A percentile compares a stretch with the other conserved stretches of the same genome.
Conservation (phyloP, 1,140 invertebrate genomes). For the Temnothorax curvispinosus region DNA sequence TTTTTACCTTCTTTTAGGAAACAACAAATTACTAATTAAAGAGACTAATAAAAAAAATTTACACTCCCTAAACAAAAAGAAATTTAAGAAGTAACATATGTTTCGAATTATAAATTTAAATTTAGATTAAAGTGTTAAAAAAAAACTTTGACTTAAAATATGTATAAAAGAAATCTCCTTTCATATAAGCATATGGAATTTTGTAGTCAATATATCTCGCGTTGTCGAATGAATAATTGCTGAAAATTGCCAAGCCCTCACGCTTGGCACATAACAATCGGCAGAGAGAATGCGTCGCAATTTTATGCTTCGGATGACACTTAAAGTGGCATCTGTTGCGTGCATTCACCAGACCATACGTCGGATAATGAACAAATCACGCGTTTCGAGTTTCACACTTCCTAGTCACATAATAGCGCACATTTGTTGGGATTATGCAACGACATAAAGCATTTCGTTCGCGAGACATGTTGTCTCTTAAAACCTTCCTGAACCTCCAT, state of each 20-base stretch:
- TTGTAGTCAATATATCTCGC: neutral
- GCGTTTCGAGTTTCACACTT: constrained; percentile 19
- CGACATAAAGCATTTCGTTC: constrained; percentile 1
- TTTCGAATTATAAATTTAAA: neutral
- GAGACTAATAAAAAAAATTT: neutral
- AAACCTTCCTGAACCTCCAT: neutral
- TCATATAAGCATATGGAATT: neutral
- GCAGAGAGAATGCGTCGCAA: neutral
- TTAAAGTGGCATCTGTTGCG: constrained; percentile 17
- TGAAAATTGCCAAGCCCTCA: neutral
- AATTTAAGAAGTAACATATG: neutral
- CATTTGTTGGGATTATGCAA: constrained; percentile 28
- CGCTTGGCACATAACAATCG: neutral
- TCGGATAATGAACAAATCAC: constrained; percentile 11
- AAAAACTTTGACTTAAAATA: neutral
- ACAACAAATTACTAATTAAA: too few species aligned
- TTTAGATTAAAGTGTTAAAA: neutral
- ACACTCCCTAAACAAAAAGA: neutral
- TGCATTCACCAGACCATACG: neutral
- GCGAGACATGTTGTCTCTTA: neutral
- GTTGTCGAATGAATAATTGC: constrained; percentile 1
- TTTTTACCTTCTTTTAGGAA: too few species aligned
- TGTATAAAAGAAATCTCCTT: neutral
- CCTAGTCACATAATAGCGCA: constrained; percentile 24
- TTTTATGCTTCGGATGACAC: neutral